Conservation (phyloP, 2,113 vertebrate species). For the Etheostoma cragini region DNA sequence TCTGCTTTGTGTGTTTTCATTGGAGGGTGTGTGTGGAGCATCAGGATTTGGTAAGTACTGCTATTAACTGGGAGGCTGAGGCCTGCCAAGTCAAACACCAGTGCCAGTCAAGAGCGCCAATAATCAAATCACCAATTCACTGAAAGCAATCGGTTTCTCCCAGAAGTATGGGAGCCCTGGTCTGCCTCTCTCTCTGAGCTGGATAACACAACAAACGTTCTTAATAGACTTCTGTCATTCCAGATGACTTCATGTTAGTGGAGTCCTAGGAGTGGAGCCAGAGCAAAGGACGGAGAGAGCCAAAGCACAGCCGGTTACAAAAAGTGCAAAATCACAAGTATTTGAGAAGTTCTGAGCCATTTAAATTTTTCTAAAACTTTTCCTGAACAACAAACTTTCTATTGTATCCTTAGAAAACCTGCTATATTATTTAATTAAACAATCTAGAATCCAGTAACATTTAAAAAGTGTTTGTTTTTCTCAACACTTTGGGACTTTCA, state of each 20-base stretch:
- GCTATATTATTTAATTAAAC: not conserved
- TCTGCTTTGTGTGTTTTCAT: slow-evolving; percentile 63
- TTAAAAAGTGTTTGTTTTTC: slow-evolving; percentile 18
- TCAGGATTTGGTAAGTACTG: slow-evolving; percentile 53
- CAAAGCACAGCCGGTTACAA: not conserved
- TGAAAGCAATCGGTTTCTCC: slow-evolving; percentile 36
- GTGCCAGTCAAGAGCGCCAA: slow-evolving; percentile 55
- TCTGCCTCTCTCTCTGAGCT: slow-evolving; percentile 6
- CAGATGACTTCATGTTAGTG: slow-evolving; percentile 36
- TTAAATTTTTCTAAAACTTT: not conserved
- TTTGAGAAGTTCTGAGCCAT: not conserved
- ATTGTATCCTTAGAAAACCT: not conserved
- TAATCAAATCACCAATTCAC: slow-evolving; percentile 67
- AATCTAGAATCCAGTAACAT: not conserved
- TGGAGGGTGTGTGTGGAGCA: slow-evolving; percentile 49
- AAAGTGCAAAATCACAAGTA: slow-evolving; percentile 13
- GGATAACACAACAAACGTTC: slow-evolving; percentile 35
- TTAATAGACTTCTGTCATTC: slow-evolving; percentile 26
- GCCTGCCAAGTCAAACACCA: slow-evolving; percentile 72
- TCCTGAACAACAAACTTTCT: not conserved
- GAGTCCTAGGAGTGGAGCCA: slow-evolving; percentile 16
- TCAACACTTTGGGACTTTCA: slow-evolving; percentile 15
- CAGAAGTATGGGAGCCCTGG: slow-evolving; percentile 14
- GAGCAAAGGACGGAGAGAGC: not conserved
- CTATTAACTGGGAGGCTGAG: slow-evolving; percentile 52